Conservation (phyloP, 2,797 vertebrate species). For the Poliocrania exsul region DNA sequence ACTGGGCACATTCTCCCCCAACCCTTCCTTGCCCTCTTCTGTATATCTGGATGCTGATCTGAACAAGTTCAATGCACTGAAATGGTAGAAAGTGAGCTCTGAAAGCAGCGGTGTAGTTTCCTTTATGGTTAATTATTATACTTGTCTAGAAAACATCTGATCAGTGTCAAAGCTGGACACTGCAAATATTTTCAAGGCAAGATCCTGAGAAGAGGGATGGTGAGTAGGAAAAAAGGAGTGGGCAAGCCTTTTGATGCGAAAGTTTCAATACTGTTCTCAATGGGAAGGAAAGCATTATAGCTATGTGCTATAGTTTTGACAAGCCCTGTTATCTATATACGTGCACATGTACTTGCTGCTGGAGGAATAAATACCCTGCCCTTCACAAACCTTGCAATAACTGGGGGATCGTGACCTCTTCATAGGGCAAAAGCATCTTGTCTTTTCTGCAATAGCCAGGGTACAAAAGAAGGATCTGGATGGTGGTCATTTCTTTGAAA, state of each 20-base stretch:
- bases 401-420: background rate
- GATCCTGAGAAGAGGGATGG: background rate
- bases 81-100: background rate
- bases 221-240: background rate
- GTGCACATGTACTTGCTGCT: background rate
- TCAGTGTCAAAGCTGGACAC: background rate
- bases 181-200: background rate
- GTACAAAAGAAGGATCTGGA: background rate
- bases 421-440: background rate
- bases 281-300: background rate
- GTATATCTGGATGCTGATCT: background rate
- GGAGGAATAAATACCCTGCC: background rate
- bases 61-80: background rate
- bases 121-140: background rate
- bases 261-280: background rate
- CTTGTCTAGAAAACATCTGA: background rate
- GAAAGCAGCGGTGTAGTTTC: background rate
- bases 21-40: background rate
- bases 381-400: background rate
- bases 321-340: background rate
- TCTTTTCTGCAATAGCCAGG: background rate
- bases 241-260: background rate
- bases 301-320: background rate
- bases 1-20: background rate
- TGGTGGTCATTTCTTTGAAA: background rate